Evolutionary conservation across 2,113 vertebrate species (phyloP).

Genomic region (Castor canadensis): DNA sequence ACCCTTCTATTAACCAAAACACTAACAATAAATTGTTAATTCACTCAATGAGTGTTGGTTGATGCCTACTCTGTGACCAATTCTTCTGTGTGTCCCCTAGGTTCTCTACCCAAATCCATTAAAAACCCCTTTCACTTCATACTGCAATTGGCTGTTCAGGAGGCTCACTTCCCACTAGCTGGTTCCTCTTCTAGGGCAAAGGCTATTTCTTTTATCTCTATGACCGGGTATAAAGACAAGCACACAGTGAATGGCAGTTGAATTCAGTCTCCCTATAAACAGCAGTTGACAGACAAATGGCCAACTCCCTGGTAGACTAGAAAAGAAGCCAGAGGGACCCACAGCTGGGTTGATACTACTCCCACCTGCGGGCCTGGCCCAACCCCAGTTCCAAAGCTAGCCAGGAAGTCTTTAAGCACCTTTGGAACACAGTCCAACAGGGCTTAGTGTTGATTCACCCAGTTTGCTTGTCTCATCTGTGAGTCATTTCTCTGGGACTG

Average conservation of each 20-base stretch:
- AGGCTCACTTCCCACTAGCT: not conserved
- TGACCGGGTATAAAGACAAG: not conserved
- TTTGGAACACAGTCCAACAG: not conserved
- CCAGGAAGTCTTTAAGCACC: conserved; percentile 62
- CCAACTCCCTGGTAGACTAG: not conserved
- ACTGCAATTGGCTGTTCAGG: not conserved
- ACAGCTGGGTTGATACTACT: conserved; percentile 38
- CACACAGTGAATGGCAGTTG: not conserved
- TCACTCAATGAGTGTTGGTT: not conserved
- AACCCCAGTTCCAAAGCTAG: not conserved
- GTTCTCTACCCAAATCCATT: not conserved
- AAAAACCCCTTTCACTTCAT: not conserved
- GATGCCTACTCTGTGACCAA: not conserved
- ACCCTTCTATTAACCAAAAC: not conserved
- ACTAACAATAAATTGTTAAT: not conserved
- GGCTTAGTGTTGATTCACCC: conserved; percentile 7
- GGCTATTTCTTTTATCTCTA: not conserved
- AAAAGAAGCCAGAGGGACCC: not conserved
- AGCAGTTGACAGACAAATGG: not conserved
- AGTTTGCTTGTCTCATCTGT: conserved; percentile 39
- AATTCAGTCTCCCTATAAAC: not conserved
- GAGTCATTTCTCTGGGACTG: conserved; percentile 32
- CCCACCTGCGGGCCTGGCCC: conserved; percentile 42
- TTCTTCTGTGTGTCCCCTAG: not conserved
- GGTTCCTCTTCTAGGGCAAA: not conserved